Evolutionary conservation across 2,113 vertebrate genomes (phyloP), one percentile per base, ranked within the genome.

Genomic region (Eulemur macaco): DNA sequence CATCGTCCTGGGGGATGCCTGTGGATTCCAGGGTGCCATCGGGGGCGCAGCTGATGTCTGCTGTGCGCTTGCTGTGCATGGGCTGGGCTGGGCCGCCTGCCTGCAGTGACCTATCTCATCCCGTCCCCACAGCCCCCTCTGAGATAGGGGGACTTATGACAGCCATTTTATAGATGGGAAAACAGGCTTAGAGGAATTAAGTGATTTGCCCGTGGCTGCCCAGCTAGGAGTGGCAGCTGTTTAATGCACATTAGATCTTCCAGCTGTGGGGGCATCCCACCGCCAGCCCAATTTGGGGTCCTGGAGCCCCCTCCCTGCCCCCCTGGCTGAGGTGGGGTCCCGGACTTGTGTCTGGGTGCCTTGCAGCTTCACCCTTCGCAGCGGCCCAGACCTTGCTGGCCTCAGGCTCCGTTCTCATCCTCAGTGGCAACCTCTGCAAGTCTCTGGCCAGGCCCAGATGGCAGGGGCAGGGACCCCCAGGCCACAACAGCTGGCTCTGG

Each of bases 11-110:
- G 31, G 52, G 15, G 1, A 0, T 8, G 47, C 56, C 81, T 18
- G 6, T 0, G 2, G 34, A 50, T 4, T n/a, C 10, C 3, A 0
- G 21, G 1, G 11, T 31, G 68, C 15, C 5, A 9, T 52, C 58
- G 1, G 52, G 21, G 34, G 5, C 0, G 18, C 42, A 2, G n/a
- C 42, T 15, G 42, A 4, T 0, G 3, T 37, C 31, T 25, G 9
- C 3, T 14, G 73, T 50, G 58, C 27, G 4, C 92, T 11, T 23
- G 4, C n/a, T 54, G 18, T 21, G 39, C 25, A 6, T 2, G 1
- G 42, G 14, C 21, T 1, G 0, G 8, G 17, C 68, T 3, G 45
- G 1, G 37, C 17, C 29, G 0, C 45, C 45, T 50, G 74, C 11
- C 13, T 29, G 39, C 42, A 7, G 14, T 54, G 47, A 13, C 0